Base-by-base conservation (phyloP, 2,113 vertebrate species). In the Paracanthobrama guichenoti region DNA sequence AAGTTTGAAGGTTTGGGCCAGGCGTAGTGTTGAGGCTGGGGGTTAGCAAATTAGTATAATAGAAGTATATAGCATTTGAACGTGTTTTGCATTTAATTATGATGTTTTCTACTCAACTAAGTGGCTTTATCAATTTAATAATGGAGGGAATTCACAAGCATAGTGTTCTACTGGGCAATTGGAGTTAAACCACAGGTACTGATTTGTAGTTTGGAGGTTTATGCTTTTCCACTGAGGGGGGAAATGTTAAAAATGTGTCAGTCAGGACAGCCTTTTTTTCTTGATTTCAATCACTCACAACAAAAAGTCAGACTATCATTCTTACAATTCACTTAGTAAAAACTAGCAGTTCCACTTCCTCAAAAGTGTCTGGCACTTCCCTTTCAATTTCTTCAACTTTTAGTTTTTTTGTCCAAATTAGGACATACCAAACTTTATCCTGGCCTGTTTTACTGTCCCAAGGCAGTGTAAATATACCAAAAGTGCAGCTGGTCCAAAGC, bases 401-500 rank as follows among this genome's bases (percentile, higher is more conserved):
- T n/a, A n/a, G n/a, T n/a, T n/a, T n/a, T n/a, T n/a, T n/a, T n/a
- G n/a, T n/a, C 26, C 50, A 42, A 22, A 24, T 74, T 50, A 16
- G 6, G 22, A 78, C 12, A 9, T 78, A n/a, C 18, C 18, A 3
- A 22, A 31, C 14, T 31, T 12, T 22, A 18, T 14, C 6, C 13
- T 31, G 4, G 4, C 1, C 12, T 28, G 31, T 42, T 60, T 60
- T 46, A 28, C 48, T 48, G 9, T 11, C 7, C 5, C 11, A 48
- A 26, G 3, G 20, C 28, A 57, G 18, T 39, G 28, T 9, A 50
- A 82, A 72, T 57, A 31, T 39, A 59, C 71, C 28, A 46, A 59
- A 69, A 60, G 62, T 79, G 74, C 85, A 86, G 84, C 89, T 87
- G 85, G 84, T 87, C 84, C 84, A 89, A 90, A 89, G 84, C 87